Base-by-base conservation (phyloP, 2,888 invertebrate genomes). In the Rhogogaster chlorosoma region DNA sequence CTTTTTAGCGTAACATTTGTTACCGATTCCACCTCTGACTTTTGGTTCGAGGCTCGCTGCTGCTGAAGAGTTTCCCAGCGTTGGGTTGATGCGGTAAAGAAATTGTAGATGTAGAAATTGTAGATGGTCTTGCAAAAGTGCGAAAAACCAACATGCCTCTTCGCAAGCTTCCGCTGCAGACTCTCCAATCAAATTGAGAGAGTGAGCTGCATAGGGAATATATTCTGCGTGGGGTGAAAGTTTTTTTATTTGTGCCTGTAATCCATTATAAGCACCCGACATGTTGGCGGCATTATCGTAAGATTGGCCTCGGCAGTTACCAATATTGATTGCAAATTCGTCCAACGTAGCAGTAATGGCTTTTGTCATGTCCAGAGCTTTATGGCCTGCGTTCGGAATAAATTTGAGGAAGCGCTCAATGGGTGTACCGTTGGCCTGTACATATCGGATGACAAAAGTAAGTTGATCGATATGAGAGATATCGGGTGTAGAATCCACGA, bases 281-380 rank as follows among this genome's bases (percentile, higher is more conserved):
- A 90, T 90, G 0, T 89, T 88, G 87, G 88, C 88, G 84, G 90
- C 90, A 86, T 90, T 90, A 86, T 92, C 90, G 86, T 92, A 91
- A 38, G 87, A 87, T 87, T 90, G 88, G 12, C 89, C 88, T n/a
- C 84, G 67, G 82, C 86, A 87, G 85, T 87, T 87, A 78, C 85
- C 71, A 49, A 88, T 83, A 86, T 87, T 86, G 85, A 89, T 88
- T 38, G 12, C 22, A 70, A 87, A 78, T 86, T 86, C 85, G 75
- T 70, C 10, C 53, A 77, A 49, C 5, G 53, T 29, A 7, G 49
- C 7, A 0, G 29, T 32, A 9, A 77, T 32, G 29, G 77, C 77
- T 5, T 53, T 26, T 32, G 53, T 12, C 77, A 77, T 57, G 7
- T 73, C 15, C 42, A 45, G 36, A 26, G 57, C 85, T 86, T 83